Evolutionary conservation across 2,113 vertebrate genomes (phyloP).

Genomic region (Melanostigma gelatinosum): DNA sequence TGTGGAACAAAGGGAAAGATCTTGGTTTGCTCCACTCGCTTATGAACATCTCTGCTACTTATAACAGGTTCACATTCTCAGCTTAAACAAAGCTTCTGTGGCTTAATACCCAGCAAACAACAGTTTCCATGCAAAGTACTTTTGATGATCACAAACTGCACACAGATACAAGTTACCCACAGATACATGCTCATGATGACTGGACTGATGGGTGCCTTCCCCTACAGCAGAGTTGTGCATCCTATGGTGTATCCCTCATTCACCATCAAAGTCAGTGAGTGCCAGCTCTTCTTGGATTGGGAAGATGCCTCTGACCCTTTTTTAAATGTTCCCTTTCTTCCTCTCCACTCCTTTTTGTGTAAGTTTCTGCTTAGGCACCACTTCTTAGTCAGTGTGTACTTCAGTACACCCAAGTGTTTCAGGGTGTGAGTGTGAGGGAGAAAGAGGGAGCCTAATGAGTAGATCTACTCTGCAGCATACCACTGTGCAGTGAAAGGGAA

Average conservation of each 20-base stretch:
- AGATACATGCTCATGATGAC: slow-evolving; percentile 96
- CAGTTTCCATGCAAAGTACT: background rate
- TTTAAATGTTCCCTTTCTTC: slow-evolving; percentile 48
- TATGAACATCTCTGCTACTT: background rate
- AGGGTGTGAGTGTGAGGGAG: slow-evolving; percentile 73
- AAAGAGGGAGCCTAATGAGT: slow-evolving; percentile 79
- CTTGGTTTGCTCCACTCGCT: background rate
- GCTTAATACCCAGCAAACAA: background rate
- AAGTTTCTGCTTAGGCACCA: slow-evolving; percentile 87
- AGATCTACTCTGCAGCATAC: slow-evolving; percentile 80
- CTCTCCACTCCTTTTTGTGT: slow-evolving; percentile 63
- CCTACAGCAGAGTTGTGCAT: slow-evolving; percentile 87
- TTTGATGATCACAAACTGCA: background rate
- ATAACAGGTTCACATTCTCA: background rate
- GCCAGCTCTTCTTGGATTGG: background rate
- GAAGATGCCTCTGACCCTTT: slow-evolving; percentile 19
- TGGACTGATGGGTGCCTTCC: slow-evolving; percentile 83
- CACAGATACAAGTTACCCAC: slow-evolving; percentile 87
- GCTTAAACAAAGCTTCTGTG: background rate
- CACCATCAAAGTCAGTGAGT: background rate
- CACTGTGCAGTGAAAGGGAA: slow-evolving; percentile 63
- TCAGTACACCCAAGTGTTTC: slow-evolving; percentile 71
- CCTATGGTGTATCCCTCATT: slow-evolving; percentile 38
- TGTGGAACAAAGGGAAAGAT: background rate
- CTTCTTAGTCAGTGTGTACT: slow-evolving; percentile 84